Evolutionary conservation across 35 echinoderm and acorn worm species (phyloP).

Genomic region (Heliocidaris tuberculata): DNA sequence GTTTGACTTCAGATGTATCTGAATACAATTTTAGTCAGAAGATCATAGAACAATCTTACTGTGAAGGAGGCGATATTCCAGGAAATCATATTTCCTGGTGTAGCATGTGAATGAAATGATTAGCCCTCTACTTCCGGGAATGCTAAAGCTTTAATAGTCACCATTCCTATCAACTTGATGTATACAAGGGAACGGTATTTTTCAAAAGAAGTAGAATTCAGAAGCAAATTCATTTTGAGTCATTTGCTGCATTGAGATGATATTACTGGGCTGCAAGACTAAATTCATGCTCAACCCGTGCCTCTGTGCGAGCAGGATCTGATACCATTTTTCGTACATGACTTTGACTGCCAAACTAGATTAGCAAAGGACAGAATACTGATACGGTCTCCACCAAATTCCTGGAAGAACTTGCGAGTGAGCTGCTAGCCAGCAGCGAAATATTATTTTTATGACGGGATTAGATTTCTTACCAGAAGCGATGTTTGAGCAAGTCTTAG

Average conservation of each 20-base stretch:
- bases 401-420: not conserved
- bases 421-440: not conserved
- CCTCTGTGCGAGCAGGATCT: not conserved
- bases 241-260: not conserved
- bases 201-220: not conserved
- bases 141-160: not conserved
- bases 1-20: not conserved
- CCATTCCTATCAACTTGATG: not conserved
- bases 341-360: slow-evolving; percentile 3
- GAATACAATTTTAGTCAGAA: not conserved
- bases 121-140: not conserved
- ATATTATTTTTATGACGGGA: not conserved
- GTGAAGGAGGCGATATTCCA: not conserved
- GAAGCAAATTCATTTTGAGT: not conserved
- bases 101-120: too few relatives aligned
- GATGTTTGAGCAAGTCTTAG: slow-evolving; percentile 35
- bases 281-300: not conserved
- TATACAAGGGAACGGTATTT: too few relatives aligned
- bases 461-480: not conserved
- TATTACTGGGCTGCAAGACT: not conserved
- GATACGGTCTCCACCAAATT: not conserved
- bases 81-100: too few relatives aligned
- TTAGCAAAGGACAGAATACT: not conserved
- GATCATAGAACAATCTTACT: not conserved
- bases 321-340: not conserved